Conservation (phyloP, 2,888 invertebrate species). For the Eupeodes latifasciatus region DNA sequence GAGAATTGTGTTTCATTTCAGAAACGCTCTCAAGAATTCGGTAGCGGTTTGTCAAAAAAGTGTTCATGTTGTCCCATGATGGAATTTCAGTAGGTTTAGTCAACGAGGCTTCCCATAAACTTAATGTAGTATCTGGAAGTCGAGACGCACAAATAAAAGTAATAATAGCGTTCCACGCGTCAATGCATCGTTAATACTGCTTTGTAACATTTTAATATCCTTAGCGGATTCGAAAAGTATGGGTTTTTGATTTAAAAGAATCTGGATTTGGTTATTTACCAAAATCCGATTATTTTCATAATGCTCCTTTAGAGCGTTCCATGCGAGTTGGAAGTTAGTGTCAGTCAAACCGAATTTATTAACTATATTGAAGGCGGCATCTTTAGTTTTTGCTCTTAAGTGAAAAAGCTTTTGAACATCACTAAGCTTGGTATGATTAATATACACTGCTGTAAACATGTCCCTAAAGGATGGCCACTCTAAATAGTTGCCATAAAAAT, state of each 20-base stretch:
- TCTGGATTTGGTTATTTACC: conserved; percentile 14
- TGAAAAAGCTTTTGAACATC: background rate
- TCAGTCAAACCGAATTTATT: background rate
- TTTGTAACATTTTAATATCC: background rate
- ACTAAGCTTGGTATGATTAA: background rate
- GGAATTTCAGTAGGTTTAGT: no score
- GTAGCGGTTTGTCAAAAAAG: no score
- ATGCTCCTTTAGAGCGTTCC: background rate
- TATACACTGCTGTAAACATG: conserved; percentile 1
- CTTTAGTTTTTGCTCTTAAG: background rate
- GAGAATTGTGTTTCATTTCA: no score
- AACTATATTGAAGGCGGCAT: background rate
- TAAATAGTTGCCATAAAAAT: conserved; percentile 10
- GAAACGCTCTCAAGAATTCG: no score
- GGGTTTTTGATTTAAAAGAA: background rate
- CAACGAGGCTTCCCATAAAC: no score
- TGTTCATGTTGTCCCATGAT: no score
- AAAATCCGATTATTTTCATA: conserved; percentile 13
- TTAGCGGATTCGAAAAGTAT: background rate
- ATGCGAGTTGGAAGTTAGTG: background rate
- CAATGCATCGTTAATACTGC: background rate
- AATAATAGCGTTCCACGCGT: no score
- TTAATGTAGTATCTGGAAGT: no score
- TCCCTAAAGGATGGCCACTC: conserved; percentile 8
- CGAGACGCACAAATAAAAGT: no score